Base-by-base conservation (phyloP, 37 sponge, comb jelly and placozoan species). In the Cladorhizidae sp. region DNA sequence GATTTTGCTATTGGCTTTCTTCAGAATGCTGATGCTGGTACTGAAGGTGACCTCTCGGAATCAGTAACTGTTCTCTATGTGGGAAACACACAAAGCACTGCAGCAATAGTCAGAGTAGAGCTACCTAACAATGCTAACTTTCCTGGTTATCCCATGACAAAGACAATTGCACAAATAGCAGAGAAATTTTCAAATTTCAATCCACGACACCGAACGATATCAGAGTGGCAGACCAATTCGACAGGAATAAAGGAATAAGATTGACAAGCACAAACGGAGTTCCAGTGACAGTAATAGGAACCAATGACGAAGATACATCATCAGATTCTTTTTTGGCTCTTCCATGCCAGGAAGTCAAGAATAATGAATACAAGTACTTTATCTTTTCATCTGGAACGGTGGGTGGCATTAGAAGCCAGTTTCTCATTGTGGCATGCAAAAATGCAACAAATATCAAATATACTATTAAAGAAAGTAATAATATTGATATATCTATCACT, bases 241-340 rank as follows among this genome's bases (percentile, higher is more conserved):
- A 64, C 0, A 65, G 54, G 21, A 78, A 67, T 29, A 78, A 79
- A 52, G 57, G 55, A 22, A 79, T 79, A 26, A 55, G 56, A 21
- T 49, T 79, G 3, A 52, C 11, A 22, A 45, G 50, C 31, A 50
- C 36, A 36, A 52, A n/a, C n/a, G n/a, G n/a, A n/a, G n/a, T 22
- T 28, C 23, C 39, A 18, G 43, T 79, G 14, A 72, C 65, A 2
- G 74, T 86, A 1, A 63, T 43, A 41, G 74, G 75, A 31, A 35
- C 80, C 7, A 86, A 86, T 51, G 79, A 86, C 21, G 75, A 80
- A n/a, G 40, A 3, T 0, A 61, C 33, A 25, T 73, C 87, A 0
- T 49, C 75, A 23, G 87, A 86, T 80, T 56, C 75, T 23, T 80
- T 75, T 26, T 40, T 86, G 54, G 87, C 80, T 22, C 68, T 86